These are phyloP conservation scores for Fistularia commersonii DNA, from an alignment of 2,797 vertebrate genomes.

Conservation along the genomic window DNA sequence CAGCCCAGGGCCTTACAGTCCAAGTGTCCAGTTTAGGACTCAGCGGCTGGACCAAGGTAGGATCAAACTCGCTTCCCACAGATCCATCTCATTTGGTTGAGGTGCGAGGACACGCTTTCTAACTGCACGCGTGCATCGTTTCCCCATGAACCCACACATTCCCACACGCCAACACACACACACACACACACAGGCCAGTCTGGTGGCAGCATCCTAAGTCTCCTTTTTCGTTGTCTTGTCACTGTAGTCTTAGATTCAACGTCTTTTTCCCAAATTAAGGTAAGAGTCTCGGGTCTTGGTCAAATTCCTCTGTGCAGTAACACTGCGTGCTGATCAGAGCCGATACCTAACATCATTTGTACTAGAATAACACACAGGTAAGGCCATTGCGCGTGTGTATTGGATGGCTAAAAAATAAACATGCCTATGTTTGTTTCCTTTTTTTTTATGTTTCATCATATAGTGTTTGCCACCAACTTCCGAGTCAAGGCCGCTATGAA, in stretches of 20 bases:
- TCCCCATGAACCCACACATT: conserved; percentile 15
- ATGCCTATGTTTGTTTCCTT: conserved; percentile 15
- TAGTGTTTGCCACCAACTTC: conserved; percentile 99
- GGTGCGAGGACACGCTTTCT: conserved; percentile 14
- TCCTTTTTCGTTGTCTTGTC: conserved; percentile 71
- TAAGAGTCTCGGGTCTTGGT: conserved; percentile 58
- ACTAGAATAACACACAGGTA: conserved; percentile 55
- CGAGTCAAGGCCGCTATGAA: conserved; percentile 98
- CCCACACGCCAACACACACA: conserved; percentile 9
- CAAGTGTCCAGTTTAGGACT: conserved; percentile 95
- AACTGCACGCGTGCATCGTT: conserved; percentile 20
- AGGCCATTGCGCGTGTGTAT: conserved; percentile 24
- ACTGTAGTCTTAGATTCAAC: conserved; percentile 64
- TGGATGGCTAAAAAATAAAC: neutral
- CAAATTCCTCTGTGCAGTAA: conserved; percentile 32
- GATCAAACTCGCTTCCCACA: conserved; percentile 27
- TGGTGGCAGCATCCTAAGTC: conserved; percentile 60
- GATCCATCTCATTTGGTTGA: too few species aligned
- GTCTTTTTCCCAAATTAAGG: conserved; percentile 65
- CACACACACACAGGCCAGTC: conserved; percentile 12
- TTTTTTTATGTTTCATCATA: conserved; percentile 17
- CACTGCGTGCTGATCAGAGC: conserved; percentile 35
- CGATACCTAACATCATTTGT: conserved; percentile 39
- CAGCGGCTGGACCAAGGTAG: conserved; percentile 96
- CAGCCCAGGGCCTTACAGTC: conserved; percentile 93